Percentiles rank a stretch among this genome's conserved stretches.
phyloP scores from a whole-genome alignment of 2,797 vertebrate species.

The Liparis tanakae region DNA sequence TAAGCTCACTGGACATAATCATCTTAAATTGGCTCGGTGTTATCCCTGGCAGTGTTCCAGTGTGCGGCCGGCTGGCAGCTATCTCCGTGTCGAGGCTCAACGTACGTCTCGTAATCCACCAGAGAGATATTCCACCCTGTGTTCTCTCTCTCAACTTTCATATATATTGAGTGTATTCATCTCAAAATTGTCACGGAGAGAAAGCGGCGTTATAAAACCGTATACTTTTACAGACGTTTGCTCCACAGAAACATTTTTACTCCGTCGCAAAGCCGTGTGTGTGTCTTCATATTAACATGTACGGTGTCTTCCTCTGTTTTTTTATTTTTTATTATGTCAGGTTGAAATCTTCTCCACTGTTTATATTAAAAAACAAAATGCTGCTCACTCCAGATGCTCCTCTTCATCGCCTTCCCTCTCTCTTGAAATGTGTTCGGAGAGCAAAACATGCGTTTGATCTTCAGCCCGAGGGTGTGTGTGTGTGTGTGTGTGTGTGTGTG shows the following conservation, averaged over 20 bases:
- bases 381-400: constrained; percentile 19
- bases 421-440: constrained; percentile 35
- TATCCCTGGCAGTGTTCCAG: constrained; percentile 44
- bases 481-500: no score
- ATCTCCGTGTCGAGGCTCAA: constrained; percentile 23
- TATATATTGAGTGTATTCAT: constrained; percentile 27
- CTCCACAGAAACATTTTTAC: constrained; percentile 17
- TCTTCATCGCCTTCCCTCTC: constrained; percentile 18
- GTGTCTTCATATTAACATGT: constrained; percentile 8
- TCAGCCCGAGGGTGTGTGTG: no score
- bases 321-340: constrained; percentile 25
- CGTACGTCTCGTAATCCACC: constrained; percentile 39
- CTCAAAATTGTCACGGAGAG: constrained; percentile 20
- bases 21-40: constrained; percentile 54
- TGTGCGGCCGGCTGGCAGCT: constrained; percentile 38
- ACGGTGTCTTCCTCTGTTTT: constrained; percentile 17
- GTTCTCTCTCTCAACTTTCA: constrained; percentile 35
- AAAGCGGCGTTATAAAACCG: constrained; percentile 14
- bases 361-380: constrained; percentile 25
- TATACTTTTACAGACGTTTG: constrained; percentile 17
- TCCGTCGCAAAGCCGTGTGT: constrained; percentile 11
- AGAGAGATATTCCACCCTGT: constrained; percentile 45
- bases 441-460: constrained; percentile 47
- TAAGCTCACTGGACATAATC: constrained; percentile 29
- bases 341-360: constrained; percentile 23